phyloP scores from a whole-genome alignment of 2,797 vertebrate genomes.

The Rhabdomys pumilio region DNA sequence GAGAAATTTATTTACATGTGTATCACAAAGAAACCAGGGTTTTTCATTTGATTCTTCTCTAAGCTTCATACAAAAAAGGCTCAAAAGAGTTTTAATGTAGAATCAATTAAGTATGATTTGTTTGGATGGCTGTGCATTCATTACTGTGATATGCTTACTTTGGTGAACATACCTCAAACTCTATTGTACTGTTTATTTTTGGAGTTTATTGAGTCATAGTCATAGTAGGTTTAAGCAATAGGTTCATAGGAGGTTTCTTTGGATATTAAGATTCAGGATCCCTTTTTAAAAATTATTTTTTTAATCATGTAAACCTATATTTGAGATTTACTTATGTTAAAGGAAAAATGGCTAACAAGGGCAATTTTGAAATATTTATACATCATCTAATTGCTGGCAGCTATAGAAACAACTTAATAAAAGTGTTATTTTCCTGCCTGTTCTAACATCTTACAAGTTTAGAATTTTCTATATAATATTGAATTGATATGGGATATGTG shows the following conservation, averaged over 20 bases:
- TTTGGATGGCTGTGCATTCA: neutral
- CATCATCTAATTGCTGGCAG: constrained; percentile 27
- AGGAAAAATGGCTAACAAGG: neutral
- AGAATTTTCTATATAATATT: constrained; percentile 61
- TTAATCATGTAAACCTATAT: constrained; percentile 22
- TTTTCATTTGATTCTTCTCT: neutral
- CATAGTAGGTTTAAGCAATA: neutral
- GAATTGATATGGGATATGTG: neutral
- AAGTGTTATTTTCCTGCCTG: constrained; percentile 42
- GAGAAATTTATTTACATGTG: constrained; percentile 46
- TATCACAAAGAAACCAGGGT: constrained; percentile 57
- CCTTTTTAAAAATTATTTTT: constrained; percentile 56
- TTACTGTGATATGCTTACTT: neutral
- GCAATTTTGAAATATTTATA: constrained; percentile 57
- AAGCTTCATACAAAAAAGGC: neutral
- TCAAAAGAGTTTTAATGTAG: neutral
- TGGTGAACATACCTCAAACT: neutral
- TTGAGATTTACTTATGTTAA: constrained; percentile 55
- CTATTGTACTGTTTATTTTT: neutral
- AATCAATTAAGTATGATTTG: constrained; percentile 14
- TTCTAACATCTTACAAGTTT: constrained; percentile 46
- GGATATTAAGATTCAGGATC: neutral
- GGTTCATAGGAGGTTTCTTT: neutral
- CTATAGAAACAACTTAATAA: constrained; percentile 24
- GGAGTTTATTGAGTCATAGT: neutral